Conservation (phyloP, 2,113 vertebrate species). For the Percopsis transmontana region DNA sequence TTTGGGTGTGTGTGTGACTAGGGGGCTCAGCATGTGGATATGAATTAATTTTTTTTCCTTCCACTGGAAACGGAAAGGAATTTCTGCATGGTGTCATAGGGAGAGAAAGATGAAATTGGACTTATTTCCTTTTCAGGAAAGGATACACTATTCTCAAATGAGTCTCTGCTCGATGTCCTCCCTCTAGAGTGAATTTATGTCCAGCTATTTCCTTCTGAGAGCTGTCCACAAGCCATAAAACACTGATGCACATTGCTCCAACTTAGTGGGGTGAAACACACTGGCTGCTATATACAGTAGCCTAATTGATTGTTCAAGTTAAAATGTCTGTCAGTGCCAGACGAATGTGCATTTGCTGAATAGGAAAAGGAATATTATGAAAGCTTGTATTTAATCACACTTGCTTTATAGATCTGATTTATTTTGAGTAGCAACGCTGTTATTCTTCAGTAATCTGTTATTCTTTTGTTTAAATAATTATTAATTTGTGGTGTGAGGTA, state of each 20-base stretch:
- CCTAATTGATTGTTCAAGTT: not conserved
- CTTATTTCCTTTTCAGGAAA: slow-evolving; percentile 49
- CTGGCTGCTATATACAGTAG: not conserved
- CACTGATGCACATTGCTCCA: not conserved
- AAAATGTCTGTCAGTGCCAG: not conserved
- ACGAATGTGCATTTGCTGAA: not conserved
- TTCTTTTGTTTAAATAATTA: too few relatives aligned
- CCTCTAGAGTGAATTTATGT: slow-evolving; percentile 44
- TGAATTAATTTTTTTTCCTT: slow-evolving; percentile 11
- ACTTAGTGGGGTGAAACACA: not conserved
- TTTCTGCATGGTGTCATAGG: not conserved
- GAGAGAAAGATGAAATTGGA: slow-evolving; percentile 11
- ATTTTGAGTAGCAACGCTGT: too few relatives aligned
- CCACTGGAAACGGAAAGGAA: slow-evolving; percentile 14
- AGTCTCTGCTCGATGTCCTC: slow-evolving; percentile 36
- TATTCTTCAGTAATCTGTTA: too few relatives aligned
- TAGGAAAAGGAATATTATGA: not conserved
- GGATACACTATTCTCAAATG: slow-evolving; percentile 51
- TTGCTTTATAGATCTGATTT: too few relatives aligned
- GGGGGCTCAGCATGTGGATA: not conserved
- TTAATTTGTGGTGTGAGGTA: too few relatives aligned
- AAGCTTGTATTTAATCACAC: too few relatives aligned
- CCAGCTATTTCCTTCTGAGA: slow-evolving; percentile 27
- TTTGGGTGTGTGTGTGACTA: slow-evolving; percentile 13
- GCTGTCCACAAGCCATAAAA: slow-evolving; percentile 30